These are phyloP conservation scores for Mythimna vitellina DNA, from an alignment of 2,888 invertebrate genomes.

Conservation along the genomic window DNA sequence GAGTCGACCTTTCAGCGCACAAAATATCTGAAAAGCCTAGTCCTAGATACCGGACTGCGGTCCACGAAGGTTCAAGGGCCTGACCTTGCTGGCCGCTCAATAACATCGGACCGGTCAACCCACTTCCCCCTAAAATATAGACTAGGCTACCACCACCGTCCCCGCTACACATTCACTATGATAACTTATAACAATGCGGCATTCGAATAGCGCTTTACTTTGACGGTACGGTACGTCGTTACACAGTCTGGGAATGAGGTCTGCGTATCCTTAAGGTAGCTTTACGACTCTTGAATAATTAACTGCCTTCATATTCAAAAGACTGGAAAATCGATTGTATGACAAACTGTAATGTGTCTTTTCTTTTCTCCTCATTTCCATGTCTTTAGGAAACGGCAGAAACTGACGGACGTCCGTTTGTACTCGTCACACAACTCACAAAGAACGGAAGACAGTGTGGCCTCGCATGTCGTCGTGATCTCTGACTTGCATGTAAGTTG, in stretches of 20 bases:
- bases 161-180: conserved; percentile 63
- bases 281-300: conserved; percentile 37
- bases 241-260: conserved; percentile 22
- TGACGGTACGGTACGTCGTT: conserved; percentile 14
- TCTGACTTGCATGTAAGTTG: conserved; percentile 31
- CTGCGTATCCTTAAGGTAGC: conserved; percentile 18
- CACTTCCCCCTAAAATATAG: conserved; percentile 64
- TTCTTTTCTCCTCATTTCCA: conserved; percentile 2
- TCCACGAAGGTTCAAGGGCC: conserved; percentile 95
- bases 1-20: conserved; percentile 72
- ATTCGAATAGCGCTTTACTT: conserved; percentile 63
- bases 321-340: conserved; percentile 20
- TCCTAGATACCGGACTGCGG: conserved; percentile 69
- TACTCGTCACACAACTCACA: conserved; percentile 59
- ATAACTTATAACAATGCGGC: conserved; percentile 69
- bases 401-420: conserved; percentile 59
- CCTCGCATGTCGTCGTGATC: conserved; percentile 54
- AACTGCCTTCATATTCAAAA: conserved; percentile 4
- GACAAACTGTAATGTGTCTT: not conserved
- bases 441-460: conserved; percentile 59
- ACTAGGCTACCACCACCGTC: conserved; percentile 57
- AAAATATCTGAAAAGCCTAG: conserved; percentile 67
- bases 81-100: conserved; percentile 96
- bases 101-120: conserved; percentile 94
- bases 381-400: conserved; percentile 44